A percentile compares a stretch with the other conserved stretches of the same genome.
Evolutionary conservation across 2,888 invertebrate genomes (phyloP).

Genomic region (Gisinianus flammeolus): DNA sequence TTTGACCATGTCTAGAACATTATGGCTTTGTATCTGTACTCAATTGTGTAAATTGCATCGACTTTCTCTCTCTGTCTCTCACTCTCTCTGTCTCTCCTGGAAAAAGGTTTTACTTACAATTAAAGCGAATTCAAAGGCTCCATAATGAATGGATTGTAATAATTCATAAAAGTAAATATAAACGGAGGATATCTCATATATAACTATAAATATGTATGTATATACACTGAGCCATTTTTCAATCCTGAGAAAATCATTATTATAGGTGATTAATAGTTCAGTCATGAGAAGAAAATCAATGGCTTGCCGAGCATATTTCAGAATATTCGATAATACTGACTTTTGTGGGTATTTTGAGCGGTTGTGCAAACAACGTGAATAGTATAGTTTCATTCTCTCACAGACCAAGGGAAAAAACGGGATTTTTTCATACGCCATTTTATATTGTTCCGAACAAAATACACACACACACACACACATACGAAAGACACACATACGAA

Average conservation of each 20-base stretch:
- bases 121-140: neutral
- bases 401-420: neutral
- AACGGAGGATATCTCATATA: neutral
- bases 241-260: constrained; percentile 34
- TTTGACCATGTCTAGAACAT: too few relatives aligned
- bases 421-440: neutral
- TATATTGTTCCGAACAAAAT: neutral
- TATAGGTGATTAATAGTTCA: constrained; percentile 33
- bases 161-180: constrained; percentile 25
- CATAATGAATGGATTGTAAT: constrained; percentile 26
- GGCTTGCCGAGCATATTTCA: constrained; percentile 22
- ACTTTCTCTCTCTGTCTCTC: neutral
- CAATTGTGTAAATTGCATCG: neutral
- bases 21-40: neutral
- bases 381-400: neutral
- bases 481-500: neutral
- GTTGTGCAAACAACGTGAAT: neutral
- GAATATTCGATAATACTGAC: constrained; percentile 29
- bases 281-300: constrained; percentile 28
- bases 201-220: neutral
- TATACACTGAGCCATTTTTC: constrained; percentile 30
- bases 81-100: neutral
- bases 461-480: constrained; percentile 9
- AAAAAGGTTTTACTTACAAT: neutral
- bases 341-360: constrained; percentile 4